Evolutionary conservation across 1,140 invertebrate genomes (phyloP).

Genomic region (Drosophila jambulina): DNA sequence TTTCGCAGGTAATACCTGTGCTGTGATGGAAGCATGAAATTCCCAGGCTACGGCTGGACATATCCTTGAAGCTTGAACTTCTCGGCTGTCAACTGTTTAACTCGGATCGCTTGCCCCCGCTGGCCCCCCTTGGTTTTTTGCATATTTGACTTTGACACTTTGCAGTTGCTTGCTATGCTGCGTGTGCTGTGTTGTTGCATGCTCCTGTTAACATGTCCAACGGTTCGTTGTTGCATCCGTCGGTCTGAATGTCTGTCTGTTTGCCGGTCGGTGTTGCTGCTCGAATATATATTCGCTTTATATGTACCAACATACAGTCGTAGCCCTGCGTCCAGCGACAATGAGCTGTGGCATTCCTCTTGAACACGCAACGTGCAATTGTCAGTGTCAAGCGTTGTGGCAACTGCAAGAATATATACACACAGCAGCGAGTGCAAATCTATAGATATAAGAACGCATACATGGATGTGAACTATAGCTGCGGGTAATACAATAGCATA

Average conservation of each 20-base stretch:
- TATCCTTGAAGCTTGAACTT: constrained; percentile 81
- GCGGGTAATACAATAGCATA: background rate
- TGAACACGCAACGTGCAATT: constrained; percentile 77
- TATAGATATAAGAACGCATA: constrained; percentile 2
- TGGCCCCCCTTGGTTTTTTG: constrained; percentile 37
- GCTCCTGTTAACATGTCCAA: constrained; percentile 65
- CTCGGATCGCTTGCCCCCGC: constrained; percentile 40
- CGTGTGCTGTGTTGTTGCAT: constrained; percentile 37
- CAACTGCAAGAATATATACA: constrained; percentile 44
- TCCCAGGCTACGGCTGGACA: constrained; percentile 63
- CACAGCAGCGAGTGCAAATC: constrained; percentile 12
- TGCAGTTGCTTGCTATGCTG: constrained; percentile 59
- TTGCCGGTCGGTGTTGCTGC: constrained; percentile 15
- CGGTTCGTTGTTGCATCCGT: constrained; percentile 29
- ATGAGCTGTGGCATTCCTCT: constrained; percentile 70
- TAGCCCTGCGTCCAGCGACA: constrained; percentile 53
- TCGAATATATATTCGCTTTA: constrained; percentile 13
- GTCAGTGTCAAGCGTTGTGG: constrained; percentile 67
- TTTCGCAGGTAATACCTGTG: constrained; percentile 29
- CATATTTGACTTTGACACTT: constrained; percentile 81
- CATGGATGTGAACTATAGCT: background rate
- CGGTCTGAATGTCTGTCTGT: constrained; percentile 35
- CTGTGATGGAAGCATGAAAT: constrained; percentile 29
- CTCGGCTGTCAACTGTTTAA: constrained; percentile 81
- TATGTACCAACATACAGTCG: background rate